A percentile compares a stretch with the other conserved stretches of the same genome.
Conservation (phyloP, 2,797 vertebrate genomes). For the Allochrocebus solatus region DNA sequence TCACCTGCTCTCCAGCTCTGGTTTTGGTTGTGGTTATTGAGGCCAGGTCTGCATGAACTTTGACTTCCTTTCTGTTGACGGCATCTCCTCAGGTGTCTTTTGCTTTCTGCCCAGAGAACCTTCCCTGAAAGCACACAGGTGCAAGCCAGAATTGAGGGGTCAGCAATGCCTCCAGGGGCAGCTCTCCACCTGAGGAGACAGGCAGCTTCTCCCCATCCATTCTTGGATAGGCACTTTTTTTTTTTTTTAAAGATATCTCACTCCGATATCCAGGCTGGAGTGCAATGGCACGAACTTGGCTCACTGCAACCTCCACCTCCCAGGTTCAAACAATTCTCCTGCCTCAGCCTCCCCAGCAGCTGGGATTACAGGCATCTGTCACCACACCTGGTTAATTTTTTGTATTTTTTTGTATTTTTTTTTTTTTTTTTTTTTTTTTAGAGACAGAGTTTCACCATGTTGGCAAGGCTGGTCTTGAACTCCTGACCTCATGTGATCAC, state of each 20-base stretch:
- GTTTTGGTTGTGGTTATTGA: not conserved
- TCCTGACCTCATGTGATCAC: not conserved
- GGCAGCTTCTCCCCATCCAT: not conserved
- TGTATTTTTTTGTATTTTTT: too few relatives aligned
- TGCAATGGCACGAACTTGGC: accelerated
- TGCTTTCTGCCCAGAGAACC: not conserved
- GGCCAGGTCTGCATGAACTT: not conserved
- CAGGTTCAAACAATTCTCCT: not conserved
- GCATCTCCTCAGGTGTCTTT: not conserved
- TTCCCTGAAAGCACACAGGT: not conserved
- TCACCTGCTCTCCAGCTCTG: not conserved
- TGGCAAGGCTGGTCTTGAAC: not conserved
- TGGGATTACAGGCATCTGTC: not conserved
- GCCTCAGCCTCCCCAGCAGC: not conserved
- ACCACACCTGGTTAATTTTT: not conserved
- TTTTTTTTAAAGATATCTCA: not conserved
- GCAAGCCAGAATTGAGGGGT: not conserved
- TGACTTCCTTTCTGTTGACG: not conserved
- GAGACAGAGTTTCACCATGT: not conserved
- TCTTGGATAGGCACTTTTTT: not conserved
- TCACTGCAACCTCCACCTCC: not conserved
- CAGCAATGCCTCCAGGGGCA: not conserved
- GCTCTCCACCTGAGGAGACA: not conserved
- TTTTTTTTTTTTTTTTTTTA: too few relatives aligned
- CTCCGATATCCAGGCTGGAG: not conserved